Conservation (phyloP, 2,797 vertebrate species). For the Anguilla anguilla region DNA sequence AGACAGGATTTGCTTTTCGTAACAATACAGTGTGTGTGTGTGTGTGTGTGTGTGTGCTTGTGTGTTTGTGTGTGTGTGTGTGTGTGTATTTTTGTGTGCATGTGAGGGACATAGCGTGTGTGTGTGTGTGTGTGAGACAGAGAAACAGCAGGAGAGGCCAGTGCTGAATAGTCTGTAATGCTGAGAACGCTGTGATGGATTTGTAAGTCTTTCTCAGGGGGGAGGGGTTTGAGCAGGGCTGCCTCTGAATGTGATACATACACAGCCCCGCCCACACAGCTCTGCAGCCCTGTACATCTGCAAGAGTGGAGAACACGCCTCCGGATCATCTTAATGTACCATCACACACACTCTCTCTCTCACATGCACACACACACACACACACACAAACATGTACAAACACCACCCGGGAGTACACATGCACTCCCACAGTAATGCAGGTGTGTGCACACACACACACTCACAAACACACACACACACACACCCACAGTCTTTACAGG, state of each 20-base stretch:
- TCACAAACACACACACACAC: no score
- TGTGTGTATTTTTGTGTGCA: background rate
- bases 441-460: no score
- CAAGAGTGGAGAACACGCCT: background rate
- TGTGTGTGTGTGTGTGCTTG: background rate
- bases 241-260: background rate
- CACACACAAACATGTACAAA: background rate
- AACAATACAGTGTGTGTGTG: background rate
- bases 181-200: background rate
- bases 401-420: background rate
- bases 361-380: constrained; percentile 25
- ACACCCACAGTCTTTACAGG: background rate
- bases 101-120: constrained; percentile 1
- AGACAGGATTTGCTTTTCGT: constrained; percentile 27
- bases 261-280: constrained; percentile 16
- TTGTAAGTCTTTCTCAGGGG: background rate
- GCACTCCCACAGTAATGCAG: background rate
- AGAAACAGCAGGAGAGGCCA: background rate
- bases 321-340: background rate
- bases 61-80: constrained; percentile 9
- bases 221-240: background rate
- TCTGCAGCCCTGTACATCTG: background rate
- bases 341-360: constrained; percentile 1
- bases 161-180: background rate
- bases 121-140: background rate